Base-by-base conservation (phyloP, 1,140 invertebrate genomes). In the Glossosoma conforme region DNA sequence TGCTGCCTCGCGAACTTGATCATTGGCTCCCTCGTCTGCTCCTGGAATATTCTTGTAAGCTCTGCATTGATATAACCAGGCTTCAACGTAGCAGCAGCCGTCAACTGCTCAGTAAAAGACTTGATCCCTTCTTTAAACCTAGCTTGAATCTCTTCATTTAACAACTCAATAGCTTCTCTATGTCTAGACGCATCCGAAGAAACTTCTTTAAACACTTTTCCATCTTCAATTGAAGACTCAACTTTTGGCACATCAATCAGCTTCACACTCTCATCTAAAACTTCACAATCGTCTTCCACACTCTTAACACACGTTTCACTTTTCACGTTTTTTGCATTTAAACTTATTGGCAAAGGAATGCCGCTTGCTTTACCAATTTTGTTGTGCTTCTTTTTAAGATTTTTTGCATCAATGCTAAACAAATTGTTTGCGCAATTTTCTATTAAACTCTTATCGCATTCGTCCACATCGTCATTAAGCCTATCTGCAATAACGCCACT, bases 1-100 rank as follows among this genome's bases (percentile, higher is more conserved):
- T 65, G 58, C 28, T 64, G 63, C 6, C 62, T 58, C 2, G 63
- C 60, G 13, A 61, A 60, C 41, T 62, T 66, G 10, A 59, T 59
- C 52, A 59, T 59, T 40, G 56, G 46, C 56, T 44, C 47, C 60
- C 62, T 32, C 63, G 61, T 11, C 59, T 65, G 59, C 47, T 60
- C 58, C 18, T 53, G 48, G 30, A 56, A 56, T 40, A 60, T 56
- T 40, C 54, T 57, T 2, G 58, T 54, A 6, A 56, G 24, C 22
- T 60, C 58, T n/a, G 51, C 47, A 33, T 54, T 54, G 20, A 58
- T 54, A 14, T 54, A 58, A 3, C 58, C 58, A 6, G 53, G 54
- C 38, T 56, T 52, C 5, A 55, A 33, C 0, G 53, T 56, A 24
- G 57, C 49, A 6, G 49, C 53, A 9, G 57, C 57, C 0, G 57